Evolutionary conservation across 2,113 vertebrate species (phyloP).

Genomic region (Empidonax alnorum): DNA sequence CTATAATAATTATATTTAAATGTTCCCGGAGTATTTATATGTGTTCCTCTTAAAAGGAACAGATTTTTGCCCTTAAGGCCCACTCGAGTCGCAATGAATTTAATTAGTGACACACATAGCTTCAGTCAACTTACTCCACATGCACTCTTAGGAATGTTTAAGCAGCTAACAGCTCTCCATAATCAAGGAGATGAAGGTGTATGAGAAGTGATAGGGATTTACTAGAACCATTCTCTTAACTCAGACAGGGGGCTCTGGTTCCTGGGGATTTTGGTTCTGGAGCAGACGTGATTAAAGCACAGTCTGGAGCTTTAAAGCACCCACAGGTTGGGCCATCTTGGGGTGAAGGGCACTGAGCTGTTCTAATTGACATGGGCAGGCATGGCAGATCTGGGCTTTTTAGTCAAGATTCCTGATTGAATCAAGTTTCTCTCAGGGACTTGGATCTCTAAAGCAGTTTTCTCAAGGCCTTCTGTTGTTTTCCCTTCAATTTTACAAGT

Average conservation of each 20-base stretch:
- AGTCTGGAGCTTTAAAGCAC: not conserved
- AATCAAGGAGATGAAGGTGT: not conserved
- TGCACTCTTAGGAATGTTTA: not conserved
- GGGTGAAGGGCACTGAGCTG: not conserved
- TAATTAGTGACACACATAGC: conserved; percentile 47
- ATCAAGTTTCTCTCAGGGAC: not conserved
- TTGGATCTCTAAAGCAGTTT: not conserved
- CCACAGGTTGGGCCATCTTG: not conserved
- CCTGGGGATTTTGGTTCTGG: not conserved
- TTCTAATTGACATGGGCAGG: not conserved
- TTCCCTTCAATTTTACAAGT: not conserved
- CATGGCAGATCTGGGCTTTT: not conserved
- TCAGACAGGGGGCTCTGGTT: not conserved
- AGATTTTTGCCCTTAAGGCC: conserved; percentile 54
- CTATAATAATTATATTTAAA: conserved; percentile 51
- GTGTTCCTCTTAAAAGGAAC: conserved; percentile 20
- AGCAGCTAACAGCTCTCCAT: not conserved
- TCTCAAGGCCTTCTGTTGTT: not conserved
- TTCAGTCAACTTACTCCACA: conserved; percentile 21
- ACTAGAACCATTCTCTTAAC: not conserved
- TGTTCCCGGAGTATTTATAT: conserved; percentile 31
- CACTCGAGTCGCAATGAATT: conserved; percentile 21
- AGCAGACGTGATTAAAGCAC: not conserved
- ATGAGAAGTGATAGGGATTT: not conserved
- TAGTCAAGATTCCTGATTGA: not conserved